Evolutionary conservation across 2,113 vertebrate species (phyloP).

Genomic region (Rynchops niger): DNA sequence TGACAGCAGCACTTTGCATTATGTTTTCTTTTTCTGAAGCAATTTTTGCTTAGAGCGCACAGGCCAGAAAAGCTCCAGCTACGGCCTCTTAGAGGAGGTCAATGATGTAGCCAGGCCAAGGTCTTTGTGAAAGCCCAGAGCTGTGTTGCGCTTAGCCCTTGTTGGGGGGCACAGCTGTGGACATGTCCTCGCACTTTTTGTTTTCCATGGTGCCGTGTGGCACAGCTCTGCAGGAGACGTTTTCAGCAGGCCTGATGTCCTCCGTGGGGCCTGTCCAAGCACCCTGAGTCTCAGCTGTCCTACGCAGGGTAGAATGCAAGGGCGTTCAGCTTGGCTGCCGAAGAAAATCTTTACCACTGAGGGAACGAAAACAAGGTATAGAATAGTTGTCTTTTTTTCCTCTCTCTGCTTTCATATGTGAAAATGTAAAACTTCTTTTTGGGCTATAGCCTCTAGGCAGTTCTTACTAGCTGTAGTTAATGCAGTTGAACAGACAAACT

Average conservation of each 20-base stretch:
- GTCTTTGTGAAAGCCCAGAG: neutral
- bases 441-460: neutral
- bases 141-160: neutral
- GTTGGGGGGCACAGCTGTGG: neutral
- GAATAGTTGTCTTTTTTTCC: neutral
- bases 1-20: neutral
- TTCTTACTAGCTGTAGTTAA: neutral
- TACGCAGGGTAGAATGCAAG: accelerated
- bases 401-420: neutral
- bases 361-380: neutral
- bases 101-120: neutral
- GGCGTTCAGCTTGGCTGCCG: neutral
- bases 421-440: neutral
- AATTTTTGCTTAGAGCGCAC: neutral
- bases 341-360: neutral
- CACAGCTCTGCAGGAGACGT: neutral
- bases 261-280: neutral
- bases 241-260: neutral
- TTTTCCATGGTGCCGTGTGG: neutral
- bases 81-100: neutral
- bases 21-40: neutral
- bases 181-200: neutral
- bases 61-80: neutral
- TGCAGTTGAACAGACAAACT: neutral
- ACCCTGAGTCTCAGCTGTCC: neutral